Evolutionary conservation across 2,888 invertebrate genomes (phyloP).

Genomic region (Mycalesis mineus): DNA sequence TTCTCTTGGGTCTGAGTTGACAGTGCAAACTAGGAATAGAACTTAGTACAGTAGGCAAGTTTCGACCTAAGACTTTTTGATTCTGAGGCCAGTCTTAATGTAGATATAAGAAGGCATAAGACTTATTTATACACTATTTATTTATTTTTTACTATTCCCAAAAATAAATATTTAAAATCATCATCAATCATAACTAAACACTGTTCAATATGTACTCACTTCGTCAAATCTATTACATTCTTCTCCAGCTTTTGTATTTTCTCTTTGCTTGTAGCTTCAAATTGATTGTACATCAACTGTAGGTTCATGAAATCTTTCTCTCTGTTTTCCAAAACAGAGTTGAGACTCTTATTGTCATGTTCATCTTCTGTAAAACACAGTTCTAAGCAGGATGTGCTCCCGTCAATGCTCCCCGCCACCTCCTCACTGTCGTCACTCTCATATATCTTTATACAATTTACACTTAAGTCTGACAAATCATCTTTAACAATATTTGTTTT

Average conservation of each 20-base stretch:
- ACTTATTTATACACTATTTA: too few relatives aligned
- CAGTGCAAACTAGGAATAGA: too few relatives aligned
- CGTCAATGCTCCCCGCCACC: conserved; percentile 67
- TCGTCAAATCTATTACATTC: conserved; percentile 80
- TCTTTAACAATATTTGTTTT: conserved; percentile 57
- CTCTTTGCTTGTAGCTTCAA: conserved; percentile 65
- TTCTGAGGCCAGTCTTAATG: too few relatives aligned
- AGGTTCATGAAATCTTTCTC: conserved; percentile 73
- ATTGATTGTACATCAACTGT: conserved; percentile 72
- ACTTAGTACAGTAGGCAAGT: too few relatives aligned
- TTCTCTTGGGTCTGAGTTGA: too few relatives aligned
- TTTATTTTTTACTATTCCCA: too few relatives aligned
- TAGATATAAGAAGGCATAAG: too few relatives aligned
- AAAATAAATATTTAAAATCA: too few relatives aligned
- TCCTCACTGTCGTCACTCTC: conserved; percentile 75
- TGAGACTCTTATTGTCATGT: conserved; percentile 55
- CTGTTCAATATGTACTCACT: conserved; percentile 60
- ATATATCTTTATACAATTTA: conserved; percentile 66
- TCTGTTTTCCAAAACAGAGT: conserved; percentile 58
- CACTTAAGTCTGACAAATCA: conserved; percentile 63
- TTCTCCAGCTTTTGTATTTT: conserved; percentile 70
- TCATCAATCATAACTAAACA: too few relatives aligned
- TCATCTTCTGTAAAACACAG: conserved; percentile 73
- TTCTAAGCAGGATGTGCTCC: conserved; percentile 70
- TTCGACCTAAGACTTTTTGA: too few relatives aligned